Conservation (phyloP, 2,797 vertebrate species). For the Peromyscus nudipes region DNA sequence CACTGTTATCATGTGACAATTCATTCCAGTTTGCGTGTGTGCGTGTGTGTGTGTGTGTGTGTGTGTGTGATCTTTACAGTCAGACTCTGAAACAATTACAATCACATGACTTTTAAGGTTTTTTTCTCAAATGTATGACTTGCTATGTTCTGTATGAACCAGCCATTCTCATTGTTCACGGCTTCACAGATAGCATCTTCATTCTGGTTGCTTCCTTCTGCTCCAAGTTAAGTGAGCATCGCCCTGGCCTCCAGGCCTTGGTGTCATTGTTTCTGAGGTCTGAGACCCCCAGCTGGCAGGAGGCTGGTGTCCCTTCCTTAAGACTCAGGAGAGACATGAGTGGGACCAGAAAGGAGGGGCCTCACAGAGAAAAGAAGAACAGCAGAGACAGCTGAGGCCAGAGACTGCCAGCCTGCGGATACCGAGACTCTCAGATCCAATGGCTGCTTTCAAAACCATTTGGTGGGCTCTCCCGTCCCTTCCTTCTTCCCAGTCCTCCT, state of each 20-base stretch:
- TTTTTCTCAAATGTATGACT: neutral
- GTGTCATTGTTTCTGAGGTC: neutral
- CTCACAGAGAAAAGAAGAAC: accelerated
- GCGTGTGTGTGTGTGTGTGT: neutral
- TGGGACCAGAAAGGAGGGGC: neutral
- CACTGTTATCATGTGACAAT: neutral
- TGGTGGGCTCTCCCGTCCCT: neutral
- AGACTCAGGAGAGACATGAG: neutral
- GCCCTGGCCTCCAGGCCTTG: neutral
- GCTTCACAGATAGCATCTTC: neutral
- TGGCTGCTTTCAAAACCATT: neutral
- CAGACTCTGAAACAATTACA: neutral
- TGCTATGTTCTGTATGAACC: neutral
- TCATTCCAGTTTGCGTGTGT: neutral
- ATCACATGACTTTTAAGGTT: neutral
- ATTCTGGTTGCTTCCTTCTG: neutral
- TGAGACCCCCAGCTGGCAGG: neutral
- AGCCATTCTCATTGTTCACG: neutral
- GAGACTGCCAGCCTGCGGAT: neutral
- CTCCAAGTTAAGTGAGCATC: neutral
- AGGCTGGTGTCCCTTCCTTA: neutral
- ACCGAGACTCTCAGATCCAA: neutral
- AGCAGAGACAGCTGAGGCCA: accelerated
- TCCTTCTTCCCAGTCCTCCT: too few relatives aligned
- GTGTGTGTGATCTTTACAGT: neutral